Percentiles rank a stretch among this genome's conserved stretches.
Conservation (phyloP, 2,797 vertebrate genomes). For the Tadarida brasiliensis region DNA sequence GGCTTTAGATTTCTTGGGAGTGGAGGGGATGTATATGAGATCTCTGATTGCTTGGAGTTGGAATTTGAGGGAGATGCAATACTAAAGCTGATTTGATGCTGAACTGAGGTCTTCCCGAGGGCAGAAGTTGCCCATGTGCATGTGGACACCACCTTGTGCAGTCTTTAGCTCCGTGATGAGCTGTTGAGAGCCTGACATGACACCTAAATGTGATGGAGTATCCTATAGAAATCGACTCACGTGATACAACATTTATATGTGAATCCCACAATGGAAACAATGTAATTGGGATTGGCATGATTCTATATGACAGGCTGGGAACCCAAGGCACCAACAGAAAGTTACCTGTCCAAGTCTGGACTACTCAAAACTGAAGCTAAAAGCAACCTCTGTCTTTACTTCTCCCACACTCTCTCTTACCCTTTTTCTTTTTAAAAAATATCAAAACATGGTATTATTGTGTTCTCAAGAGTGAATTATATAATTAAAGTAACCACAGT, state of each 20-base stretch:
- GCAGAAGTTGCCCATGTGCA: background rate
- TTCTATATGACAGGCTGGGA: constrained; percentile 3
- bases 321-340: background rate
- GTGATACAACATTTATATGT: background rate
- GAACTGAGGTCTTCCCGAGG: background rate
- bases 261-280: background rate
- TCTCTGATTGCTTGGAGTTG: background rate
- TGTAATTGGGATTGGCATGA: background rate
- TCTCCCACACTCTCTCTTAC: background rate
- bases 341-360: background rate
- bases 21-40: background rate
- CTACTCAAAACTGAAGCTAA: constrained; percentile 46
- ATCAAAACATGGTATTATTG: constrained; percentile 64
- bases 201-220: background rate
- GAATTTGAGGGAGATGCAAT: background rate
- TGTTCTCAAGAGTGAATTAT: constrained; percentile 68
- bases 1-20: background rate
- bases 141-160: background rate
- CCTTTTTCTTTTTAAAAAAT: background rate
- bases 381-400: background rate
- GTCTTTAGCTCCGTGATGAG: background rate
- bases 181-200: constrained; percentile 19
- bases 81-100: background rate
- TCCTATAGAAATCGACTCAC: background rate
- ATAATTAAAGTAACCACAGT: constrained; percentile 73